Percentiles rank a stretch among this genome's conserved stretches.
phyloP scores from a whole-genome alignment of 2,888 invertebrate species.

The Rotaria socialis region DNA sequence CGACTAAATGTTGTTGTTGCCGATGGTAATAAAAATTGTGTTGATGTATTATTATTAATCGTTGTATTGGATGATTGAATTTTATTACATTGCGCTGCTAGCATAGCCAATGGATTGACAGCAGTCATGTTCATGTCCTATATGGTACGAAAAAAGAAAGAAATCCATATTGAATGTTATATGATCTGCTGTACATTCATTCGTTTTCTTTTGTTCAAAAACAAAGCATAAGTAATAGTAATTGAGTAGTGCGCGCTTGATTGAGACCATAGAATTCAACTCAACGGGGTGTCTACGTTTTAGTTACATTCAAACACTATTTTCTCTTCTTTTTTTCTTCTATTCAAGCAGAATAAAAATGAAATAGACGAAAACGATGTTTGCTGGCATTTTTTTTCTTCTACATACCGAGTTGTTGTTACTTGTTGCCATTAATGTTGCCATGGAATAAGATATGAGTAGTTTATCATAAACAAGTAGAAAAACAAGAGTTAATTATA shows the following conservation, averaged over 20 bases:
- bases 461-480: slow-evolving; percentile 2
- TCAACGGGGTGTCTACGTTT: slow-evolving; percentile 33
- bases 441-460: slow-evolving; percentile 11
- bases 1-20: neutral
- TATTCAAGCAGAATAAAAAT: slow-evolving; percentile 29
- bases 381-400: neutral
- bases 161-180: slow-evolving; percentile 19
- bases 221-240: slow-evolving; percentile 31
- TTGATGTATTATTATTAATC: neutral
- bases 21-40: neutral
- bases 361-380: neutral
- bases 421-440: slow-evolving; percentile 17
- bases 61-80: slow-evolving; percentile 20
- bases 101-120: slow-evolving; percentile 33
- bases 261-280: slow-evolving; percentile 30
- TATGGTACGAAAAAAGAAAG: neutral
- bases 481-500: neutral
- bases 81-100: slow-evolving; percentile 35
- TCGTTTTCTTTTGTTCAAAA: slow-evolving; percentile 25
- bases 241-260: slow-evolving; percentile 33
- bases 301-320: neutral
- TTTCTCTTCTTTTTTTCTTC: neutral
- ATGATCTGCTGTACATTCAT: slow-evolving; percentile 5
- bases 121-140: slow-evolving; percentile 24
- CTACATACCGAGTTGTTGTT: neutral